Evolutionary conservation across 1,140 invertebrate species (phyloP).

Genomic region (Eriocheir sinensis): DNA sequence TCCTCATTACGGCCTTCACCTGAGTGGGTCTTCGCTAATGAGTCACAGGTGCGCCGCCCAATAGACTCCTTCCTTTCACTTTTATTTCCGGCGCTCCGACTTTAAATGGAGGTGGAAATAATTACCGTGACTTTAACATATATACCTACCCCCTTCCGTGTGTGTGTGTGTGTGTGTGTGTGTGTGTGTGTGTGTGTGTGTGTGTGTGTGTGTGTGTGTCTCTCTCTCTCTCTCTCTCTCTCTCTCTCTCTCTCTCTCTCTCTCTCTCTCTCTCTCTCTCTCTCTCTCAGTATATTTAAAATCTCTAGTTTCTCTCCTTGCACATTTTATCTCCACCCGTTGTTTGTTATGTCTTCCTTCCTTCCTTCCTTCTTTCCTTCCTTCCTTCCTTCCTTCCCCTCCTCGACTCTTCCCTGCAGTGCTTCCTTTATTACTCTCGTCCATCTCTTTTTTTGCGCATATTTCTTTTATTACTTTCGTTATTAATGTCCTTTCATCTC

Average conservation of each 20-base stretch:
- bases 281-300: too few species aligned
- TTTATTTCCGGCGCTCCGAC: neutral
- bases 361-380: too few species aligned
- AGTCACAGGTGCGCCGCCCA: neutral
- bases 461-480: neutral
- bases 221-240: constrained; percentile 21
- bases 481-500: neutral
- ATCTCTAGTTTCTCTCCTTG: too few species aligned
- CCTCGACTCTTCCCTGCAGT: too few species aligned
- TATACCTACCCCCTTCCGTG: too few species aligned
- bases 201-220: neutral
- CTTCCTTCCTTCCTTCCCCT: too few species aligned
- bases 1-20: neutral
- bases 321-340: neutral
- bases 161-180: neutral
- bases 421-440: neutral
- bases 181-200: neutral
- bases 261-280: constrained; percentile 50
- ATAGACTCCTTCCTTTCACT: neutral
- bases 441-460: neutral
- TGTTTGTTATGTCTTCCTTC: too few species aligned
- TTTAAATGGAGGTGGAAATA: neutral
- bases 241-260: constrained; percentile 54
- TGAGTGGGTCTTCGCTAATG: neutral
- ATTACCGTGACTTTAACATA: constrained; percentile 18